These are phyloP conservation scores for Idaea straminata DNA, from an alignment of 2,888 invertebrate genomes.

Conservation along the genomic window DNA sequence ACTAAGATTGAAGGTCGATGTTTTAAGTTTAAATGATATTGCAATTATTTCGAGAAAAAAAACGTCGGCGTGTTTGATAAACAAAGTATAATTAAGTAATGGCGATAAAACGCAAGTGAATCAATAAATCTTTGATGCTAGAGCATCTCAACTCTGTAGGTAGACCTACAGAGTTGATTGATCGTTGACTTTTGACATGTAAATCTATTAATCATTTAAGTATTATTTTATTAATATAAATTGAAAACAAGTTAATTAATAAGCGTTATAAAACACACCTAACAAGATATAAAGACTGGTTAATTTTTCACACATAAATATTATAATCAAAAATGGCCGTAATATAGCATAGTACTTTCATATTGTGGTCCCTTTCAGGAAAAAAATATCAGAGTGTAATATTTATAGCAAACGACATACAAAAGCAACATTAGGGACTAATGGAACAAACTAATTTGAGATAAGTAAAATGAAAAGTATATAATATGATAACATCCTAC, in stretches of 20 bases:
- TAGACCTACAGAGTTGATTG: slow-evolving; percentile 9
- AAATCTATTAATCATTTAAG: slow-evolving; percentile 14
- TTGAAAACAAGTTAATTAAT: neutral
- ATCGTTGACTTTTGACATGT: slow-evolving; percentile 16
- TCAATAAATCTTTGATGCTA: slow-evolving; percentile 27
- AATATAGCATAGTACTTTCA: too few species aligned
- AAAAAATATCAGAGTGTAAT: too few species aligned
- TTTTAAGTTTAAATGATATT: slow-evolving; percentile 68
- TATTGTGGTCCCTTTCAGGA: too few species aligned
- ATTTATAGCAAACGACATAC: slow-evolving; percentile 12
- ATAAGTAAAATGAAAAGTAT: slow-evolving; percentile 34
- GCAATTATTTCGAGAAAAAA: slow-evolving; percentile 45
- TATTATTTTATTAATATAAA: neutral
- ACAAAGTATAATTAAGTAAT: slow-evolving; percentile 34
- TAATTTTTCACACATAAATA: too few species aligned
- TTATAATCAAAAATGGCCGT: too few species aligned
- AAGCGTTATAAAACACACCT: neutral
- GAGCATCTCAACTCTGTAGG: too few species aligned
- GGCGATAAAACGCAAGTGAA: slow-evolving; percentile 21
- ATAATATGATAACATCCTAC: slow-evolving; percentile 50
- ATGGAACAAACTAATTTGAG: slow-evolving; percentile 51
- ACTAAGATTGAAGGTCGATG: slow-evolving; percentile 54
- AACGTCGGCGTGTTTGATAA: slow-evolving; percentile 38
- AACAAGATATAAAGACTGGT: neutral
- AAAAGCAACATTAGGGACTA: slow-evolving; percentile 36